Evolutionary conservation across 1,140 invertebrate genomes (phyloP).

Genomic region (Drosophila takahashii): DNA sequence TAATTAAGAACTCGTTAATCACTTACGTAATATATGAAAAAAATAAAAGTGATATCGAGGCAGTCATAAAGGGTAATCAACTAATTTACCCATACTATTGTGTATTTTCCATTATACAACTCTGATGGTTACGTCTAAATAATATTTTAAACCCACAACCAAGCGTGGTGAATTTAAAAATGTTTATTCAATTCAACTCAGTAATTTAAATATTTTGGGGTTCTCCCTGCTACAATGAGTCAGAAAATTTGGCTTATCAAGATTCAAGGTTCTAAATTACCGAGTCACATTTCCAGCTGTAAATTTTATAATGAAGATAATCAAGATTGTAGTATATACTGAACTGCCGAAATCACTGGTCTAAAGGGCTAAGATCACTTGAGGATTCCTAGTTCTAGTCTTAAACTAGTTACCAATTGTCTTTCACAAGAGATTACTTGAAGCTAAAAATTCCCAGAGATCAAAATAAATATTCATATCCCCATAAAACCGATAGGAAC

Average conservation of each 20-base stretch:
- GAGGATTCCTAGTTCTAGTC: background rate
- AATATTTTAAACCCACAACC: no score
- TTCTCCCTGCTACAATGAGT: background rate
- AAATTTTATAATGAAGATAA: background rate
- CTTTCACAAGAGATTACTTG: background rate
- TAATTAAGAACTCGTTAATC: slow-evolving; percentile 39
- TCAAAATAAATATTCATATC: background rate
- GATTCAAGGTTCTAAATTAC: background rate
- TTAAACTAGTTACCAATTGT: background rate
- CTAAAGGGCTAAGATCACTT: background rate
- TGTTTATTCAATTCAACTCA: background rate
- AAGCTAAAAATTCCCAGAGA: background rate
- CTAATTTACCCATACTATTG: slow-evolving; percentile 12
- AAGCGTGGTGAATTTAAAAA: background rate
- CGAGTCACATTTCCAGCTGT: background rate
- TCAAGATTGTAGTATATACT: background rate
- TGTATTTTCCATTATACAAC: slow-evolving; percentile 18
- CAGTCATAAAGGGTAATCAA: slow-evolving; percentile 20
- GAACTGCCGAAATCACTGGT: background rate
- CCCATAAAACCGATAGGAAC: slow-evolving; percentile 11
- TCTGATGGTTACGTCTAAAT: slow-evolving; percentile 9
- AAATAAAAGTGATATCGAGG: slow-evolving; percentile 6
- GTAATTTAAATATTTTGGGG: background rate
- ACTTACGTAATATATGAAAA: slow-evolving; percentile 22
- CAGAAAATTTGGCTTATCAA: background rate